Base-by-base conservation (phyloP, 2,888 invertebrate species). In the Orchesella flavescens region DNA sequence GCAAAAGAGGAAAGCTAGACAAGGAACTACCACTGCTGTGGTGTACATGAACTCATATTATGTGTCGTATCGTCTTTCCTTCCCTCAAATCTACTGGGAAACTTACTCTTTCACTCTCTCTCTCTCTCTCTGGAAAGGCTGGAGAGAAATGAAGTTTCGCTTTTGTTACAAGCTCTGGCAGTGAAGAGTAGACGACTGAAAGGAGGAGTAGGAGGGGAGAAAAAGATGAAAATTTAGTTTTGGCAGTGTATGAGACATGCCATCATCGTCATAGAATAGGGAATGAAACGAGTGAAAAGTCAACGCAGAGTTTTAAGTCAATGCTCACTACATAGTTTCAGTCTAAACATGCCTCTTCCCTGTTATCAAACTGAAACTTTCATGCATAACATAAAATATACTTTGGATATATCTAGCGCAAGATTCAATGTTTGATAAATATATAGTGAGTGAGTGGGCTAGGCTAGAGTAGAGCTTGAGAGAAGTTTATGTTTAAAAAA, bases 151-250 rank as follows among this genome's bases (percentile, higher is more conserved):
- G 57, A 13, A 55, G 72, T 43, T 19, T 7, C 7, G 34, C 34
- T 34, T 34, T 34, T 34, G 34, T 34, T 34, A 34, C 34, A 34
- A 4, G 34, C 34, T 34, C 34, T 34, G 34, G 34, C 34, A 34
- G 66, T 44, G 57, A 19, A 34, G n/a, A 21, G 34, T 15, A 19
- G 23, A 79, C 79, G 19, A 55, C 21, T 34, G 63, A 71, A 72
- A 72, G 73, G 79, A 79, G 73, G 71, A 59, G 73, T 63, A 44
- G 55, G 12, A 43, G 71, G 34, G 49, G 68, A 34, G 69, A 49
- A 63, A 19, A 74, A 79, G 72, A 80, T 74, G 80, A 80, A 80
- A 79, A 79, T 79, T 77, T 69, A 77, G 77, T 61, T 78, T 78
- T 78, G 78, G 78, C 78, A 78, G 78, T 78, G 59, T 71, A 78